Percentiles rank a stretch among this genome's conserved stretches.
Evolutionary conservation across 2,113 vertebrate genomes (phyloP).

Genomic region (Raja brachyura): DNA sequence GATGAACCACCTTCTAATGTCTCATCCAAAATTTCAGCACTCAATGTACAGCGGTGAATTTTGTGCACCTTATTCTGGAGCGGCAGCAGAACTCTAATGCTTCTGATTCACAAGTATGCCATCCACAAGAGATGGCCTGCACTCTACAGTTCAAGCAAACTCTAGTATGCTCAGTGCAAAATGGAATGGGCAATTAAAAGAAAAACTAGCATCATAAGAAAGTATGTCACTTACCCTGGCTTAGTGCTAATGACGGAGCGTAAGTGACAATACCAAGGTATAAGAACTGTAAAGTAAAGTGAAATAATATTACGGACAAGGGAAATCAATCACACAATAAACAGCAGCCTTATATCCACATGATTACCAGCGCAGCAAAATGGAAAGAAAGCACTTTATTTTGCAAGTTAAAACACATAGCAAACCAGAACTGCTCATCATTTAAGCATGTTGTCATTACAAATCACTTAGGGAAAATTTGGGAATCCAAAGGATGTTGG

Average conservation of each 20-base stretch:
- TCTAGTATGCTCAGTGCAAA: not conserved
- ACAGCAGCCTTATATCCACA: not conserved
- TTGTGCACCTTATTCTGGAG: too few species aligned
- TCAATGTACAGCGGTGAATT: too few species aligned
- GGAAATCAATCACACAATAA: too few species aligned
- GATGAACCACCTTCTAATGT: too few species aligned
- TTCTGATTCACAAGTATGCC: too few species aligned
- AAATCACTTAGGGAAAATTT: not conserved
- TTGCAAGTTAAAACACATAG: not conserved
- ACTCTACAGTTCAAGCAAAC: not conserved
- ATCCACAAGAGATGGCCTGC: too few species aligned
- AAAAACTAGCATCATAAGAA: not conserved
- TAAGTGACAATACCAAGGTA: slow-evolving; percentile 29
- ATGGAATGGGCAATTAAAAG: not conserved
- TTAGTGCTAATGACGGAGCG: slow-evolving; percentile 30
- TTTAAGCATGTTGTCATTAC: not conserved
- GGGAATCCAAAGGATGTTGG: not conserved
- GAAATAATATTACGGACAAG: not conserved
- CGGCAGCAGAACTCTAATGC: too few species aligned
- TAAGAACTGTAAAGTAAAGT: not conserved
- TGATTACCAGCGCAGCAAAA: not conserved
- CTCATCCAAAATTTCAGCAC: too few species aligned
- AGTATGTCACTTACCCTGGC: slow-evolving; percentile 20
- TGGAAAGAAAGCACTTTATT: not conserved
- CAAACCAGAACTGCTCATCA: not conserved